A percentile compares a stretch with the other conserved stretches of the same genome.
phyloP scores from a whole-genome alignment of 2,113 vertebrate species.

The Oncorhynchus masou region DNA sequence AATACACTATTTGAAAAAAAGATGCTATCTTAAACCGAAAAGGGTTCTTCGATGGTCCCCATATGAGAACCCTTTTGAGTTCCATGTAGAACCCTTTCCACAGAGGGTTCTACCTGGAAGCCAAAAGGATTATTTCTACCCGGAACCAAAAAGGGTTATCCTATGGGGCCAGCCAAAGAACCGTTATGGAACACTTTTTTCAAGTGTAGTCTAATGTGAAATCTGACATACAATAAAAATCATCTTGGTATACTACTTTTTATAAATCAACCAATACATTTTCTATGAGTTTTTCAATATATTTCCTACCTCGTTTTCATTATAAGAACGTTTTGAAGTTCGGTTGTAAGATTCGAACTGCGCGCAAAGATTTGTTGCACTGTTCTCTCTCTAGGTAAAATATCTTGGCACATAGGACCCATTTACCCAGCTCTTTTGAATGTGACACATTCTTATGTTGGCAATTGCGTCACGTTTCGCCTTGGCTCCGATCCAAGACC shows the following conservation, averaged over 20 bases:
- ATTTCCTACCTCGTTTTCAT: conserved; percentile 25
- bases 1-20: too few species aligned
- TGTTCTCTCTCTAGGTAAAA: conserved; percentile 64
- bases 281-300: background rate
- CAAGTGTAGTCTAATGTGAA: background rate
- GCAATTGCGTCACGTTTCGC: conserved; percentile 55
- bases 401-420: conserved; percentile 51
- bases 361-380: background rate
- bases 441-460: conserved; percentile 70
- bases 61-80: too few species aligned
- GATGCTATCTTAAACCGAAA: too few species aligned
- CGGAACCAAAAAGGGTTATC: too few species aligned
- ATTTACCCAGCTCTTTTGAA: conserved; percentile 51
- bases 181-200: too few species aligned
- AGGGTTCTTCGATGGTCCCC: too few species aligned
- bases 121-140: too few species aligned
- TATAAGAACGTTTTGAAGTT: background rate
- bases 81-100: too few species aligned
- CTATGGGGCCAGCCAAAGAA: too few species aligned
- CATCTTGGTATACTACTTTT: background rate
- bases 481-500: conserved; percentile 40
- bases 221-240: background rate
- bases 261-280: background rate
- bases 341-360: background rate
- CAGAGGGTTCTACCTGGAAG: too few species aligned